Conservation (phyloP, 2,797 vertebrate species). For the Sylvia borin region DNA sequence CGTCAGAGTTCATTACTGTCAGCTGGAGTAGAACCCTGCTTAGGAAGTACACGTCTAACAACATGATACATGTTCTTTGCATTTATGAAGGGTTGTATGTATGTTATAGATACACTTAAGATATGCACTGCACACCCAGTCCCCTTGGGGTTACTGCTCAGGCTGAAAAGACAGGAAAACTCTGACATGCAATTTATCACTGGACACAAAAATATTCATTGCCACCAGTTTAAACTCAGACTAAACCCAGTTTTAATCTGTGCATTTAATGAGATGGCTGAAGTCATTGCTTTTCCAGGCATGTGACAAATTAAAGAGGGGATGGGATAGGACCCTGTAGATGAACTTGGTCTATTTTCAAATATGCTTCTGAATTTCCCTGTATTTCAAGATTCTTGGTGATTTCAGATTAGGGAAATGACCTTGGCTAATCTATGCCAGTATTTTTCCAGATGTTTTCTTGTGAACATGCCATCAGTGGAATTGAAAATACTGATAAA, state of each 20-base stretch:
- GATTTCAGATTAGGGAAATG: background rate
- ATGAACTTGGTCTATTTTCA: background rate
- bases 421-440: background rate
- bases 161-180: background rate
- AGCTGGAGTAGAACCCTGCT: background rate
- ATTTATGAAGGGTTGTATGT: background rate
- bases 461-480: background rate
- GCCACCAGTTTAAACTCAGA: background rate
- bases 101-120: background rate
- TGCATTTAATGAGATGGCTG: background rate
- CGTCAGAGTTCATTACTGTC: conserved; percentile 59
- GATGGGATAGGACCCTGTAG: background rate
- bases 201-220: background rate
- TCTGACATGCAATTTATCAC: background rate
- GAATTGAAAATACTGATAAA: background rate
- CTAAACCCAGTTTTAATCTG: background rate
- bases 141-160: background rate
- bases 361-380: background rate
- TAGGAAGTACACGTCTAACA: background rate
- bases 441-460: background rate
- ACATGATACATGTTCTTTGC: background rate
- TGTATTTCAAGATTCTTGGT: background rate
- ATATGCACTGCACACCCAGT: background rate
- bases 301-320: background rate
- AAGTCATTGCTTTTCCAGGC: background rate